Evolutionary conservation across 2,797 vertebrate genomes (phyloP).

Genomic region (Pseudochromis fuscus): DNA sequence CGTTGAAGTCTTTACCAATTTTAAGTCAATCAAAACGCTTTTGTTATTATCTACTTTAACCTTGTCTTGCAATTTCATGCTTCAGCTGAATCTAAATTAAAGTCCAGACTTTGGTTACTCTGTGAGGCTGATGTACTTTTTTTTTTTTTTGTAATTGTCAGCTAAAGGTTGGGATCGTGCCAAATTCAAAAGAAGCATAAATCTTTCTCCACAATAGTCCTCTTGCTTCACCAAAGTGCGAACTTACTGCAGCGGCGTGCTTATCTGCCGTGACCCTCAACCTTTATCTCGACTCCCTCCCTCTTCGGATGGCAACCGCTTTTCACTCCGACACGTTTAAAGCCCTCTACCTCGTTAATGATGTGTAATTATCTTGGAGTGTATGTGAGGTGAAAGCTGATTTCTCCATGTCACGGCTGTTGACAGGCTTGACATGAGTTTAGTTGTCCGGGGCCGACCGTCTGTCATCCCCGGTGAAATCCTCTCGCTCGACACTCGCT

Average conservation of each 20-base stretch:
- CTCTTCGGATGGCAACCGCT: conserved; percentile 41
- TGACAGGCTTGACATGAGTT: conserved; percentile 66
- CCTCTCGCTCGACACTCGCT: conserved; percentile 36
- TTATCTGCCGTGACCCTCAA: conserved; percentile 43
- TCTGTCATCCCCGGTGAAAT: conserved; percentile 41
- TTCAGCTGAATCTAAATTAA: conserved; percentile 60
- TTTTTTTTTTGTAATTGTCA: conserved; percentile 45
- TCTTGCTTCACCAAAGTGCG: conserved; percentile 19
- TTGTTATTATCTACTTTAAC: conserved; percentile 46
- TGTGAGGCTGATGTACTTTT: conserved; percentile 32
- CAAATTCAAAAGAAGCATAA: conserved; percentile 36
- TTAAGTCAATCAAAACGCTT: conserved; percentile 44
- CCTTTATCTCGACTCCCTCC: conserved; percentile 32
- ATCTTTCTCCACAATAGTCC: conserved; percentile 8
- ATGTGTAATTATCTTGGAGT: conserved; percentile 74
- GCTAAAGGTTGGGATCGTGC: conserved; percentile 33
- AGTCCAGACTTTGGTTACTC: conserved; percentile 48
- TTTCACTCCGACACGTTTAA: conserved; percentile 49
- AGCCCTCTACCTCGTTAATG: conserved; percentile 67
- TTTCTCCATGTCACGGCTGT: conserved; percentile 59
- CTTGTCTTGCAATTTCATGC: conserved; percentile 64
- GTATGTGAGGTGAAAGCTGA: conserved; percentile 66
- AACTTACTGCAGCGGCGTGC: conserved; percentile 21
- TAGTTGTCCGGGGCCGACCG: conserved; percentile 36
- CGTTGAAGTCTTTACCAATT: conserved; percentile 28